Base-by-base conservation (phyloP, 2,888 invertebrate species). In the Drosophila mayaguana region DNA sequence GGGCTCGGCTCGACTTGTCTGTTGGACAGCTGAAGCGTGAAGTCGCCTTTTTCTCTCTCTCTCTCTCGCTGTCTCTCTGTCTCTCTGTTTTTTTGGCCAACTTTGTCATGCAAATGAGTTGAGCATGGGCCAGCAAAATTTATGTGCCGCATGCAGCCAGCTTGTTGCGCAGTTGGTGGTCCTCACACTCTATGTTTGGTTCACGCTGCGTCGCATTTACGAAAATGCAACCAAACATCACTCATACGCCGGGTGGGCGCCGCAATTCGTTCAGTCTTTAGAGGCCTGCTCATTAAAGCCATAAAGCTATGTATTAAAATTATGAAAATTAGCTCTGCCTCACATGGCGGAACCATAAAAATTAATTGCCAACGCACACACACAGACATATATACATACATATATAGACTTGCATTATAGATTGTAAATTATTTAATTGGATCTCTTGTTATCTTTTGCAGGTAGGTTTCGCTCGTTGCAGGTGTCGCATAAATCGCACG, bases 101-200 rank as follows among this genome's bases (percentile, higher is more conserved):
- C 89, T 84, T 84, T 88, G 87, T 88, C 77, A 86, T 86, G 83
- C 76, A 88, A 89, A 85, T 85, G 85, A 72, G 83, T 72, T 65
- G 69, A 69, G 60, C 81, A 69, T 54, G 78, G 69, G 63, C 63
- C 38, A 45, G 70, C 68, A n/a, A 67, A 83, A 72, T 80, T 66
- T 83, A 86, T 83, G 72, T 75, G 68, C 71, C 65, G 56, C 63
- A 69, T 72, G 72, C 54, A 72, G 66, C 68, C 79, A 73, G 66
- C 73, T 63, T 72, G 68, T 54, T 40, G 42, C 89, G 43, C 84
- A 64, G 87, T 57, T 72, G 89, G 84, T 72, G 84, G 84, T 87
- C 87, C 54, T 28, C 63, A n/a, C 48, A 48, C 55, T 4, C 22
- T 5, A 5, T 64, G 71, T 68, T 63, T 14, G 63, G 60, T 56